Base-by-base conservation (phyloP, 2,113 vertebrate genomes). In the Elaphurus davidianus region DNA sequence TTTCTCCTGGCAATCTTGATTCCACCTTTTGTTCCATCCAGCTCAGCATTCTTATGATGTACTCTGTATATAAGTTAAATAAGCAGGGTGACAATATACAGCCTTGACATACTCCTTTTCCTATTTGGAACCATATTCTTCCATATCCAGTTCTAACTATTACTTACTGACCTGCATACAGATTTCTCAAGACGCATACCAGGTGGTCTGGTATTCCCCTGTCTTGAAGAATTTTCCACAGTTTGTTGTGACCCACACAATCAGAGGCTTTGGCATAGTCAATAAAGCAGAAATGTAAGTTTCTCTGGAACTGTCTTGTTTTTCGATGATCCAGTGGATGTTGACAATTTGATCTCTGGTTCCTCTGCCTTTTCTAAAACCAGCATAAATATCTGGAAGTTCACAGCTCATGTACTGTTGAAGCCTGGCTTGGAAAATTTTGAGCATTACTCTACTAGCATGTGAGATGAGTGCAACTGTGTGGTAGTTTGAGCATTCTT, bases 341-440 rank as follows among this genome's bases (percentile, higher is more conserved):
- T 67, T 67, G 16, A 17, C 64, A 67, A 67, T 67, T 67, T 67
- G 64, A n/a, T 67, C 64, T n/a, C 16, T 67, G 64, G 33, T 36
- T 67, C 64, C 33, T 36, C 16, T 19, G 33, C 4, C 8, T 36
- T 67, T 67, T 67, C 16, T n/a, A n/a, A 67, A 67, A 67, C 16
- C 33, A 67, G 64, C 0, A 0, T 36, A 5, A 67, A 19, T 8
- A 36, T 67, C 17, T n/a, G 33, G 4, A 67, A 67, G 33, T 19
- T 19, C 16, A n/a, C 4, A 1, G 16, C 4, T n/a, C 8, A 67
- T 0, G 1, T 19, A n/a, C 19, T 9, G 2, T 5, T n/a, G 64
- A n/a, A 67, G 17, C 16, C 33, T 67, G 64, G 33, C 64, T 36
- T 67, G 16, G 64, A 67, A 33, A 67, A 67, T 36, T 5, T 67